Conservation (phyloP, 2,888 invertebrate genomes). For the Frankliniella fusca region DNA sequence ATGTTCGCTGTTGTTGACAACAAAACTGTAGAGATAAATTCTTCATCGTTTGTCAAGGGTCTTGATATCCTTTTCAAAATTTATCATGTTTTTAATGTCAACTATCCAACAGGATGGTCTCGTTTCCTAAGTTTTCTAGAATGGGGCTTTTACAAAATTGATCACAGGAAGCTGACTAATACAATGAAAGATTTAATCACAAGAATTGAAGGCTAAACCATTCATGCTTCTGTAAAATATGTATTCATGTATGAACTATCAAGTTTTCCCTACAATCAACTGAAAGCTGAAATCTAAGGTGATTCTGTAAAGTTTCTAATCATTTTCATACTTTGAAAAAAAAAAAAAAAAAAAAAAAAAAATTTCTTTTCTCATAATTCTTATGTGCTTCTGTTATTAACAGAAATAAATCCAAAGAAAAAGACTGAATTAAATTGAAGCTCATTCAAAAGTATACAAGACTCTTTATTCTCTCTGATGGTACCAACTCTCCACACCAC, state of each 20-base stretch:
- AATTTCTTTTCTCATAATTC: not conserved
- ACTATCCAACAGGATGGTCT: not conserved
- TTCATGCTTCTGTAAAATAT: not conserved
- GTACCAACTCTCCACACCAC: not conserved
- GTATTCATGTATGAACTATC: not conserved
- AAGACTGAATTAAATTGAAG: not conserved
- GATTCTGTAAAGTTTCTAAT: not conserved
- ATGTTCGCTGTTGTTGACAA: not conserved
- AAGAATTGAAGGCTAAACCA: not conserved
- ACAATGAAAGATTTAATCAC: not conserved
- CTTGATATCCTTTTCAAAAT: not conserved
- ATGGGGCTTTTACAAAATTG: not conserved
- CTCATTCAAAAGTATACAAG: not conserved
- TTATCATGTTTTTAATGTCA: not conserved
- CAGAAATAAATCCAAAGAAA: not conserved
- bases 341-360: too few species aligned
- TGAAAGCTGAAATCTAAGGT: not conserved
- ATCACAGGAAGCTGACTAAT: not conserved
- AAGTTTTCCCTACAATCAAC: not conserved
- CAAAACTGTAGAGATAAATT: not conserved
- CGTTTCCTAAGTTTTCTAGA: not conserved
- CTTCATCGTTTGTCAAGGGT: not conserved
- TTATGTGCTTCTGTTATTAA: not conserved
- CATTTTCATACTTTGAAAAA: not conserved
- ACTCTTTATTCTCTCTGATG: not conserved